Evolutionary conservation across 2,113 vertebrate species (phyloP).

Genomic region (Esox niger): DNA sequence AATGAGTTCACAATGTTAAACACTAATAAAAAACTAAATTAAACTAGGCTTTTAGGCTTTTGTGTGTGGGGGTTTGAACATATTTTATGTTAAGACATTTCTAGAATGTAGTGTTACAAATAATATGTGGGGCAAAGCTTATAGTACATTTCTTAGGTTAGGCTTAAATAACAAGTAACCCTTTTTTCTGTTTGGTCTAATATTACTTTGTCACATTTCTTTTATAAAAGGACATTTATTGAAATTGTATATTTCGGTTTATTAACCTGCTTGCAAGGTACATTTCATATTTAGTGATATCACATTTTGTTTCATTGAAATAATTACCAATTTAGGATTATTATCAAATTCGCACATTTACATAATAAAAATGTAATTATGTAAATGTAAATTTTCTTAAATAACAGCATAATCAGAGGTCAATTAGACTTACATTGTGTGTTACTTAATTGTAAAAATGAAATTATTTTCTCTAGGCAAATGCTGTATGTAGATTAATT

Average conservation of each 20-base stretch:
- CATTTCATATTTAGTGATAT: background rate
- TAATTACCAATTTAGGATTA: constrained; percentile 7
- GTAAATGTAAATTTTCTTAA: constrained; percentile 14
- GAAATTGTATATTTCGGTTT: background rate
- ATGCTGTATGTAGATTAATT: background rate
- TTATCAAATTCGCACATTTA: constrained; percentile 18
- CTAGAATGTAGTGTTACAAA: background rate
- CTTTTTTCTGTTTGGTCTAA: background rate
- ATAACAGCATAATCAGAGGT: constrained; percentile 21
- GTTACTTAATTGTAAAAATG: background rate
- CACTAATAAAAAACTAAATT: background rate
- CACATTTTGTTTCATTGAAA: background rate
- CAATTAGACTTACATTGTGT: constrained; percentile 12
- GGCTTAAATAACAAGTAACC: background rate
- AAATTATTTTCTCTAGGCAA: constrained; percentile 5
- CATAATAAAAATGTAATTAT: constrained; percentile 15
- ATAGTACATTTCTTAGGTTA: background rate
- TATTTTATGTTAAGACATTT: background rate
- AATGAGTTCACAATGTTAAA: background rate
- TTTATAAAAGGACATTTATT: background rate
- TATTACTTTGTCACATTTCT: background rate
- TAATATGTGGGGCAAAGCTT: too few relatives aligned
- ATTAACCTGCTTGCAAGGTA: background rate
- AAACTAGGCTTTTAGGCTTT: background rate
- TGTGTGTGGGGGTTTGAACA: background rate